Evolutionary conservation across 2,888 invertebrate genomes (phyloP).

Genomic region (Pasiphila rectangulata): DNA sequence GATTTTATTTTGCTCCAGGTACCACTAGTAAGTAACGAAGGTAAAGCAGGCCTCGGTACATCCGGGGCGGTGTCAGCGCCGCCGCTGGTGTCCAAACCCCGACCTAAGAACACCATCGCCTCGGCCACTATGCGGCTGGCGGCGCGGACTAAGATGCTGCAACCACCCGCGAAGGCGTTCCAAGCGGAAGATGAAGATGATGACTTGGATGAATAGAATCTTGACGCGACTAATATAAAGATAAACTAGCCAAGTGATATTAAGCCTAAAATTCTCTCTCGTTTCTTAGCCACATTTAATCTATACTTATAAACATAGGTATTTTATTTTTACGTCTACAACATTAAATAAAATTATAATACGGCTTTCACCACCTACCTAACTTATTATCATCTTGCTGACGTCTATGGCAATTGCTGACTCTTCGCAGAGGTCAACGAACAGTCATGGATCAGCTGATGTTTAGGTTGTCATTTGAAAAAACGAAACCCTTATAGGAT

Average conservation of each 20-base stretch:
- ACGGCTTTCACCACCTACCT: too few species aligned
- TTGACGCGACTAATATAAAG: too few species aligned
- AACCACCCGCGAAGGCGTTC: constrained; percentile 69
- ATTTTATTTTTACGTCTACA: too few species aligned
- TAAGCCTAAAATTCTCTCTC: background rate
- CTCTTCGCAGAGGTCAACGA: too few species aligned
- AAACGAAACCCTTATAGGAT: too few species aligned
- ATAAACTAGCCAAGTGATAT: background rate
- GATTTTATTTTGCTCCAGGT: constrained; percentile 68
- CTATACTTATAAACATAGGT: too few species aligned
- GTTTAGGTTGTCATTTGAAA: too few species aligned
- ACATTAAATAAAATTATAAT: too few species aligned
- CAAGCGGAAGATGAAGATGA: constrained; percentile 49
- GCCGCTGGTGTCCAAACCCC: constrained; percentile 28
- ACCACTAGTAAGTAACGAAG: constrained; percentile 80
- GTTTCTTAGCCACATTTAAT: too few species aligned
- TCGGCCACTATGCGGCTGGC: constrained; percentile 61
- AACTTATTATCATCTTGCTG: too few species aligned
- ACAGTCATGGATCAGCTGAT: too few species aligned
- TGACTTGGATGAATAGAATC: background rate
- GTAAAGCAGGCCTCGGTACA: constrained; percentile 83
- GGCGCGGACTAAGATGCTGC: constrained; percentile 61
- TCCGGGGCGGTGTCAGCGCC: constrained; percentile 46
- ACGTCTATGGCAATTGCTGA: too few species aligned
- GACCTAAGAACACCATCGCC: constrained; percentile 47